Conservation (phyloP, 1,140 invertebrate species). For the Macrosteles quadrilineatus region DNA sequence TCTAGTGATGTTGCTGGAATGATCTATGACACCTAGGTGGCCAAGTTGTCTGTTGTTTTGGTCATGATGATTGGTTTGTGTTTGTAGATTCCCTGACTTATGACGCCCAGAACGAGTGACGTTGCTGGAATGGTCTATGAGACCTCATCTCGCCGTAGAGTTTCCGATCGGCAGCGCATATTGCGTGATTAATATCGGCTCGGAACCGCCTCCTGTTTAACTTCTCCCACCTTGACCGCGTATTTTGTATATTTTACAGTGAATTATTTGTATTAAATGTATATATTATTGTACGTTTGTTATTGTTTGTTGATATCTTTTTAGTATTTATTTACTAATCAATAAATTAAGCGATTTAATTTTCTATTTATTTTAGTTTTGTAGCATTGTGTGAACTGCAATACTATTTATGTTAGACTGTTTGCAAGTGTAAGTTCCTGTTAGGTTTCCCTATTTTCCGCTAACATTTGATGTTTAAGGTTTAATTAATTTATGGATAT, state of each 20-base stretch:
- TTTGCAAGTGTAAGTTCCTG: conserved; percentile 16
- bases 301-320: conserved; percentile 5
- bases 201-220: conserved; percentile 2
- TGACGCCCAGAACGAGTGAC: conserved; percentile 56
- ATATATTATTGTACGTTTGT: conserved; percentile 4
- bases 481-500: no score
- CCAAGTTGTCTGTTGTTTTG: no score
- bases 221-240: background rate
- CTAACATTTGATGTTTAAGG: no score
- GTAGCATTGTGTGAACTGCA: background rate
- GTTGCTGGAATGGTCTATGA: conserved; percentile 32
- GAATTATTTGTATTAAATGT: conserved; percentile 1
- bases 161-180: conserved; percentile 28
- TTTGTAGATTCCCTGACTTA: conserved; percentile 63
- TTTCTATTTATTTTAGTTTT: background rate
- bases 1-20: no score
- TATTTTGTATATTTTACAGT: background rate
- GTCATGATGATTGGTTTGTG: no score
- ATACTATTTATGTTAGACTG: background rate
- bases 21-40: no score
- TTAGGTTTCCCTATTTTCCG: no score
- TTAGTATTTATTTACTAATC: conserved; percentile 24
- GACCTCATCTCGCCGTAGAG: conserved; percentile 27
- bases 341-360: background rate
- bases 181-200: conserved; percentile 1